Evolutionary conservation across 2,888 invertebrate genomes (phyloP).

Genomic region (Morpho achilles): DNA sequence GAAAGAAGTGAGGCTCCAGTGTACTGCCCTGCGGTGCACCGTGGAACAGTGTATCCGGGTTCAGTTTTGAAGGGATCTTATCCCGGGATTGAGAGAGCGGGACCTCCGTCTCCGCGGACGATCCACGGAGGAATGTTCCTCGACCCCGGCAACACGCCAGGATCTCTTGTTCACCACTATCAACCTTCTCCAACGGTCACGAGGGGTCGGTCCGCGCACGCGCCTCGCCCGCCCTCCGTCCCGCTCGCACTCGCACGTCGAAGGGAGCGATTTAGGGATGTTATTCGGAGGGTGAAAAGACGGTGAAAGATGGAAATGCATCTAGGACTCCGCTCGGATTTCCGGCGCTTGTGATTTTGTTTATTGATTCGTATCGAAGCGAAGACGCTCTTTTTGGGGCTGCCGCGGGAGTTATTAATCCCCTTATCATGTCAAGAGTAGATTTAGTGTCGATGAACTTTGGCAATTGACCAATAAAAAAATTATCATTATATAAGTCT

Average conservation of each 20-base stretch:
- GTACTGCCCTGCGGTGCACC: constrained; percentile 19
- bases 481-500: constrained; percentile 39
- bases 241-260: constrained; percentile 45
- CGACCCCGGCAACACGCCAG: constrained; percentile 63
- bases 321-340: constrained; percentile 75
- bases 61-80: constrained; percentile 41
- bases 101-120: constrained; percentile 74
- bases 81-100: constrained; percentile 70
- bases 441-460: constrained; percentile 55
- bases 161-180: constrained; percentile 63
- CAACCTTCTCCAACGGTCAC: constrained; percentile 63
- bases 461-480: constrained; percentile 49
- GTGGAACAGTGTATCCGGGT: constrained; percentile 21
- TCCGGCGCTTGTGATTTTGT: constrained; percentile 76
- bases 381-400: constrained; percentile 48
- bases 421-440: constrained; percentile 57
- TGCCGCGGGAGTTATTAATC: constrained; percentile 57
- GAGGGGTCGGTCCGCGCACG: constrained; percentile 73
- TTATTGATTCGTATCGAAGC: constrained; percentile 71
- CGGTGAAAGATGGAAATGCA: constrained; percentile 78
- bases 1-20: constrained; percentile 9
- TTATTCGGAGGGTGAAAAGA: constrained; percentile 75
- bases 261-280: constrained; percentile 63
- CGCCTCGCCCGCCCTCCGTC: constrained; percentile 48
- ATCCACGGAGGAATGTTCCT: constrained; percentile 72